These are phyloP conservation scores for Aricia artaxerxes DNA, from an alignment of 2,888 invertebrate species.

Conservation along the genomic window DNA sequence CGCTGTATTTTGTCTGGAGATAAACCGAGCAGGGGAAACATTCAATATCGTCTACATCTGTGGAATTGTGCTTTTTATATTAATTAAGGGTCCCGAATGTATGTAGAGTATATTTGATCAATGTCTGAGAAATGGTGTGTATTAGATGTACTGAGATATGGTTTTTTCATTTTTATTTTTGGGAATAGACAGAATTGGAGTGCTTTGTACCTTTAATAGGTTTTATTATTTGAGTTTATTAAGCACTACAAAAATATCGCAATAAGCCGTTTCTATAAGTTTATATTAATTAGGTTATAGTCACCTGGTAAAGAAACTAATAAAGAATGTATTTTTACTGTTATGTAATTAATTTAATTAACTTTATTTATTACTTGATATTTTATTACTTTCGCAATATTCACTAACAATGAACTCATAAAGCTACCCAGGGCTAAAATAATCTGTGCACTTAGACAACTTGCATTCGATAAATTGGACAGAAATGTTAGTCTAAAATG, in stretches of 20 bases:
- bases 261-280: too few species aligned
- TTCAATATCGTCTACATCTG: slow-evolving; percentile 12
- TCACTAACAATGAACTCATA: not conserved
- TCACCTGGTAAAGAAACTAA: too few species aligned
- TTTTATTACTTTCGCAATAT: not conserved
- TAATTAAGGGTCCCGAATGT: not conserved
- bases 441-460: not conserved
- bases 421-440: not conserved
- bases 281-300: too few species aligned
- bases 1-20: slow-evolving; percentile 18
- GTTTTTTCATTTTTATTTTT: too few species aligned
- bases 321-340: too few species aligned
- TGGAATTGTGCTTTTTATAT: not conserved
- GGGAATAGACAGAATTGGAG: too few species aligned
- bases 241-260: too few species aligned
- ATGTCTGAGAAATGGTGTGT: not conserved
- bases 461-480: not conserved
- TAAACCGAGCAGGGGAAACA: slow-evolving; percentile 3
- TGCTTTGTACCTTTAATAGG: too few species aligned
- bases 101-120: not conserved
- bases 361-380: not conserved
- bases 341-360: not conserved
- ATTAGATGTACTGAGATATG: too few species aligned
- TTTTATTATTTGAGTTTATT: too few species aligned
- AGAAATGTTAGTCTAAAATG: not conserved